Evolutionary conservation across 2,888 invertebrate genomes (phyloP), one percentile per base, ranked within the genome.

Genomic region (Melolontha melolontha): DNA sequence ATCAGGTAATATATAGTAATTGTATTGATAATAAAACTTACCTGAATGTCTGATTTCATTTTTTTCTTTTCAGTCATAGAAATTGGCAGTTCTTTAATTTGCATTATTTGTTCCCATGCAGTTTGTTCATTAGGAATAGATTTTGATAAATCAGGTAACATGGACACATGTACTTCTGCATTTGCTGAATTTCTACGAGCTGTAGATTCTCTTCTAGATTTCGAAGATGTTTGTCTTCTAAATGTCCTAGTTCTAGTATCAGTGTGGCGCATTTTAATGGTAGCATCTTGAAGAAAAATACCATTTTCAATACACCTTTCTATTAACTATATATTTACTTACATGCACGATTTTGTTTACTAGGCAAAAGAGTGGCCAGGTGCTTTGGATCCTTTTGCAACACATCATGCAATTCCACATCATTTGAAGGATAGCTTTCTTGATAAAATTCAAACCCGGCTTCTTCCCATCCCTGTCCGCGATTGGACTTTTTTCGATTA

Each of bases 371-470:
- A 4, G 93, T 93, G 0, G 92, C 91, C 68, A 93, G 86, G 71
- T 91, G 90, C 42, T 91, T 89, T 11, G 92, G 91, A 81, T 92
- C 92, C 73, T 89, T 86, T 75, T 90, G 87, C 75, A 92, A 85
- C 0, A 90, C 88, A 75, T 92, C 90, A 49, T 69, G 68, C 71
- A 92, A 91, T 72, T 90, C 88, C 64, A 89, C 86, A 8, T 87
- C 87, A 76, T 86, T 87, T 8, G 80, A 79, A 5, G 93, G 93
- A 83, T 93, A 94, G 74, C 91, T 87, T 82, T 94, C 94, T 81
- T 93, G 93, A 83, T 93, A 94, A 84, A 94, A 94, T 84, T 94
- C 93, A 1, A 89, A 90, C 0, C 92, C 93, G 4, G 93, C 94
- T 78, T 93, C 93, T 84, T 94, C 94, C 94, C 93, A 93, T 11